Evolutionary conservation across 1,140 invertebrate genomes (phyloP).

Genomic region (Paramacrobiotus metropolitanus): DNA sequence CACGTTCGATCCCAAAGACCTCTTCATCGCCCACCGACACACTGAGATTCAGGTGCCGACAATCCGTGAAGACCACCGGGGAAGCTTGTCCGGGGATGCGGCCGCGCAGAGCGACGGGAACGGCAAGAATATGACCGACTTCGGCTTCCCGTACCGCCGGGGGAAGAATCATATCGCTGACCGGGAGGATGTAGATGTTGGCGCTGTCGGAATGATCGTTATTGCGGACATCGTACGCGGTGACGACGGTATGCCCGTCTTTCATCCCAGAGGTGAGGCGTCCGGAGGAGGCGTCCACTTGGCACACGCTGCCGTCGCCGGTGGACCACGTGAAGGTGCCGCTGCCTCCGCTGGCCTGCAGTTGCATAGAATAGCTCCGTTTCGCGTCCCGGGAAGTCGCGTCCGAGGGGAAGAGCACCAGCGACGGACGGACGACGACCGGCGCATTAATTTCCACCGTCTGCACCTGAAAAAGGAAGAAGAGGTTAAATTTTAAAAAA

Average conservation of each 20-base stretch:
- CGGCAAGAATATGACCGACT: slow-evolving; percentile 17
- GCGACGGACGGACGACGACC: slow-evolving; percentile 18
- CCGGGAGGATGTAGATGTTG: slow-evolving; percentile 21
- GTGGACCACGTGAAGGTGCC: slow-evolving; percentile 23
- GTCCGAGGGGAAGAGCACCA: slow-evolving; percentile 21
- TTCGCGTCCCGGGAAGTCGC: slow-evolving; percentile 15
- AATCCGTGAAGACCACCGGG: slow-evolving; percentile 16
- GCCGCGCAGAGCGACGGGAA: slow-evolving; percentile 20
- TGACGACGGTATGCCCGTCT: slow-evolving; percentile 17
- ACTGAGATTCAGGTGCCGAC: slow-evolving; percentile 17
- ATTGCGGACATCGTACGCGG: slow-evolving; percentile 20
- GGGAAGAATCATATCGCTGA: slow-evolving; percentile 19
- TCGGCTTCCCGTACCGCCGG: slow-evolving; percentile 21
- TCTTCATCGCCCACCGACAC: slow-evolving; percentile 16
- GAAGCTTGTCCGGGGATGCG: slow-evolving; percentile 9
- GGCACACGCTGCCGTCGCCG: slow-evolving; percentile 11
- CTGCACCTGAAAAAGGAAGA: too few species aligned
- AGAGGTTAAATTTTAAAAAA: too few species aligned
- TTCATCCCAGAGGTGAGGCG: slow-evolving; percentile 14
- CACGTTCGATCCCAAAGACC: slow-evolving; percentile 11
- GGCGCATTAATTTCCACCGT: slow-evolving; percentile 22
- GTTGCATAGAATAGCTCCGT: slow-evolving; percentile 15
- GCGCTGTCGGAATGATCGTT: slow-evolving; percentile 15
- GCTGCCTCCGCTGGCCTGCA: slow-evolving; percentile 23
- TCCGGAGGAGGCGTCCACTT: slow-evolving; percentile 17